These are phyloP conservation scores for Lophotis ruficrista DNA, from an alignment of 2,113 vertebrate genomes.

Conservation along the genomic window DNA sequence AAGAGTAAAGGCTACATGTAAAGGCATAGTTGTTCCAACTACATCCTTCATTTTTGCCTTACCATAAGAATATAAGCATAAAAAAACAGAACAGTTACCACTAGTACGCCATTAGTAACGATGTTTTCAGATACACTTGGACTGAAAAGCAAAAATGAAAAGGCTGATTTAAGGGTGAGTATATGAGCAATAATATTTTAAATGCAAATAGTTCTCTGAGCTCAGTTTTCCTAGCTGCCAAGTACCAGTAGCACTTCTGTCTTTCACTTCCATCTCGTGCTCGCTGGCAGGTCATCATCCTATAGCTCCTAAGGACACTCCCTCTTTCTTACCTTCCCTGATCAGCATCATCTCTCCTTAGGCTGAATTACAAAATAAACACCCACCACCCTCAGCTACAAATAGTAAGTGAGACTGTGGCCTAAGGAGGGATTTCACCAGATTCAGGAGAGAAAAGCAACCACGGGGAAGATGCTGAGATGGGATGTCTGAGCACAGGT, in stretches of 20 bases:
- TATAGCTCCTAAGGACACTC: background rate
- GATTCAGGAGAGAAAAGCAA: background rate
- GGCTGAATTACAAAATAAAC: background rate
- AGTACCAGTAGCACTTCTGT: background rate
- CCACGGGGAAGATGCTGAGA: background rate
- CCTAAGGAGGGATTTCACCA: background rate
- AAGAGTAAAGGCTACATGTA: background rate
- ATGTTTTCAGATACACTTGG: slow-evolving; percentile 56
- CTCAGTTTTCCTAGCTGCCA: background rate
- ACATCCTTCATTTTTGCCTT: background rate
- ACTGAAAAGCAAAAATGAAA: slow-evolving; percentile 49
- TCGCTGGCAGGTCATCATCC: background rate
- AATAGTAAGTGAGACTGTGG: background rate
- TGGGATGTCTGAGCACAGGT: background rate
- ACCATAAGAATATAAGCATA: background rate
- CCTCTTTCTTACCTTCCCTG: background rate
- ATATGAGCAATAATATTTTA: background rate
- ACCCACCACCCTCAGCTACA: background rate
- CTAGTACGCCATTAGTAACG: slow-evolving; percentile 66
- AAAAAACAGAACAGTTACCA: slow-evolving; percentile 42
- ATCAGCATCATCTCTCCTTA: background rate
- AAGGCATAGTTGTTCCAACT: background rate
- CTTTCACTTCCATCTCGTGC: accelerated
- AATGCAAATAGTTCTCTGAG: background rate
- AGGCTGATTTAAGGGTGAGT: background rate